Conservation (phyloP, 2,113 vertebrate species). For the Cryptomyrus ogoouensis region DNA sequence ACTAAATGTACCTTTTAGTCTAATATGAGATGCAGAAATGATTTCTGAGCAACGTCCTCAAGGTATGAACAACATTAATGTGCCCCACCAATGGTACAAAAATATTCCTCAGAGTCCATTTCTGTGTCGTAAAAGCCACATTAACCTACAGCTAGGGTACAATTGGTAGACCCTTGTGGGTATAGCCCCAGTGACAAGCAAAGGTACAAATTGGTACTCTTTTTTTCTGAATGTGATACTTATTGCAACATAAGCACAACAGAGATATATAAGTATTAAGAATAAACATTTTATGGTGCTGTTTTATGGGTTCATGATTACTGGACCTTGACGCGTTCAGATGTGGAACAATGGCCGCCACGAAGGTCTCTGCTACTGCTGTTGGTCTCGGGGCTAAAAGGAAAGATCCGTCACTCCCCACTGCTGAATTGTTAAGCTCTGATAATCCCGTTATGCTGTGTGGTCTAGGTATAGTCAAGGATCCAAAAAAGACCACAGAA, state of each 20-base stretch:
- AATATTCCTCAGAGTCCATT: no score
- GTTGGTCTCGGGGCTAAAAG: not conserved
- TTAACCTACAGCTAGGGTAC: no score
- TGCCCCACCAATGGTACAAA: no score
- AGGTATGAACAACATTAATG: no score
- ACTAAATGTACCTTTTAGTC: no score
- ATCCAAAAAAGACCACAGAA: not conserved
- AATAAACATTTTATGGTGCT: not conserved
- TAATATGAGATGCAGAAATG: not conserved
- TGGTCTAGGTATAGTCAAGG: not conserved
- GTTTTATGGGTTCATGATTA: not conserved
- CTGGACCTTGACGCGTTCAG: not conserved
- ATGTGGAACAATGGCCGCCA: not conserved
- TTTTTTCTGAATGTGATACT: not conserved
- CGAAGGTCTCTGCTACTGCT: not conserved
- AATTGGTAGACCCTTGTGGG: no score
- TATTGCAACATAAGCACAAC: not conserved
- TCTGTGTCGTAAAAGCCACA: no score
- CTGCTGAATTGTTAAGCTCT: not conserved
- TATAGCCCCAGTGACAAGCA: no score
- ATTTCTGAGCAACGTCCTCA: no score
- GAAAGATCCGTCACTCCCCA: not conserved
- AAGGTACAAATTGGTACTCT: no score
- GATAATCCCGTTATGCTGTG: constrained; percentile 2
- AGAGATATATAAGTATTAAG: not conserved